Percentiles rank a stretch among this genome's conserved stretches.
These are phyloP conservation scores for Actinernus sp. DNA, from an alignment of 92 coral and sea anemone species.

Conservation along the genomic window DNA sequence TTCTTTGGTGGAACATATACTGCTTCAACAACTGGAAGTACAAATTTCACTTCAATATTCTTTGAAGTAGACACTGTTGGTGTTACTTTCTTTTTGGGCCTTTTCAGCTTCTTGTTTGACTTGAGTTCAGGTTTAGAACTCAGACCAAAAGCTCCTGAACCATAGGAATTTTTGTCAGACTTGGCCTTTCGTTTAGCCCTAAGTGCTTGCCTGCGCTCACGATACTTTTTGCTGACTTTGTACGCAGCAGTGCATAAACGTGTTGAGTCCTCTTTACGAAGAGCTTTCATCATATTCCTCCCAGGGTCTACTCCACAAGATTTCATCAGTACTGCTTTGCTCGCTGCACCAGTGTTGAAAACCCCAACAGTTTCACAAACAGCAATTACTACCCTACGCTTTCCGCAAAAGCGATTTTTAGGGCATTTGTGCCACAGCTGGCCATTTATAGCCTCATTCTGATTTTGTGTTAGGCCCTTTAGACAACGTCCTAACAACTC, in stretches of 20 bases:
- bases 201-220: constrained; percentile 30
- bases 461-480: constrained; percentile 64
- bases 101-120: constrained; percentile 1
- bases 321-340: constrained; percentile 54
- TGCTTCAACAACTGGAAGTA: no score
- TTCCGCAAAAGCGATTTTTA: constrained; percentile 66
- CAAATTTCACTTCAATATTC: no score
- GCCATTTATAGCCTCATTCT: constrained; percentile 68
- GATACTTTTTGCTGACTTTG: constrained; percentile 46
- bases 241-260: constrained; percentile 49
- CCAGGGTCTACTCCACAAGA: constrained; percentile 59
- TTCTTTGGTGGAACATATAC: no score
- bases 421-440: constrained; percentile 67
- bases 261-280: constrained; percentile 34
- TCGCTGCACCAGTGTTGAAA: constrained; percentile 67
- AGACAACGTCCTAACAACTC: constrained; percentile 51
- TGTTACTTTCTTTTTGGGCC: no score
- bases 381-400: constrained; percentile 51
- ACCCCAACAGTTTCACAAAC: constrained; percentile 63
- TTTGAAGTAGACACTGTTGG: no score
- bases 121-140: constrained; percentile 52
- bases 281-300: constrained; percentile 35
- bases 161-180: constrained; percentile 39
- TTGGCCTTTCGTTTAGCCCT: constrained; percentile 31
- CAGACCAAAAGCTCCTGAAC: constrained; percentile 42